Conservation (phyloP, 2,113 vertebrate species). For the Calonectris borealis region DNA sequence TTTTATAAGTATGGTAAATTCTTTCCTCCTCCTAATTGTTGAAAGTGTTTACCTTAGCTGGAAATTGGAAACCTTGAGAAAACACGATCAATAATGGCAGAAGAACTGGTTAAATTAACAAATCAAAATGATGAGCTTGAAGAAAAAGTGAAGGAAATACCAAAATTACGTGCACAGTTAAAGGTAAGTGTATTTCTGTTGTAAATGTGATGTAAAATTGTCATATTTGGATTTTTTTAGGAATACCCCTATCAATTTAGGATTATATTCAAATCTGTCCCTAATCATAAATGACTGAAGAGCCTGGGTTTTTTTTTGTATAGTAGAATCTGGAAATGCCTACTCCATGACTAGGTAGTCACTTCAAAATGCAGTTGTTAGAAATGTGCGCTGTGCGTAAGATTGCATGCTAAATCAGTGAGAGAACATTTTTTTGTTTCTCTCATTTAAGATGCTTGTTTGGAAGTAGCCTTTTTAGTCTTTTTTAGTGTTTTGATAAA, state of each 20-base stretch:
- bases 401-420: neutral
- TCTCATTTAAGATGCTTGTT: neutral
- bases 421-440: neutral
- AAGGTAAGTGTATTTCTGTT: conserved; percentile 74
- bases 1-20: neutral
- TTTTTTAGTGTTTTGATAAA: neutral
- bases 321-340: neutral
- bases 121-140: conserved; percentile 96
- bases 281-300: neutral
- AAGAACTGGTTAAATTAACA: conserved; percentile 94
- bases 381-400: neutral
- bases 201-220: neutral
- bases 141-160: conserved; percentile 90
- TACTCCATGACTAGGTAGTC: neutral
- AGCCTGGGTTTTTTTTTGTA: neutral
- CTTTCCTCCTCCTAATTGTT: neutral
- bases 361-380: neutral
- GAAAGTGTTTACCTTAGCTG: conserved; percentile 74
- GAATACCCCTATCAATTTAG: neutral
- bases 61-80: conserved; percentile 93
- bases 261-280: neutral
- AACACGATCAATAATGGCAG: conserved; percentile 92
- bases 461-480: neutral
- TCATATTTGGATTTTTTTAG: neutral
- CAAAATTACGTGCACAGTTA: conserved; percentile 84